phyloP scores from a whole-genome alignment of 1,140 invertebrate species.

The Drosophila navojoa region DNA sequence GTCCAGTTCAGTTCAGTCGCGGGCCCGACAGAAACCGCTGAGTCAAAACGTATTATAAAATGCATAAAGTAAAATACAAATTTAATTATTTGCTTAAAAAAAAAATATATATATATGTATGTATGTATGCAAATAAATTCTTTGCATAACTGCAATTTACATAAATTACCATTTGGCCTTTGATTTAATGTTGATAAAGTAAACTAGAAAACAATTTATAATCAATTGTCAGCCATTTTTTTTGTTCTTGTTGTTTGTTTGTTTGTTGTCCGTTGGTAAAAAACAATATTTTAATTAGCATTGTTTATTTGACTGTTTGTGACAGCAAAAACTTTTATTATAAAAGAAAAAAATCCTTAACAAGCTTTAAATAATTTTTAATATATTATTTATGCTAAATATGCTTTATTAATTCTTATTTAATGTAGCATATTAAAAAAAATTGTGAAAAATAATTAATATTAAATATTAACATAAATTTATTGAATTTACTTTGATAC shows the following conservation, averaged over 20 bases:
- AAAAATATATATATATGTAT: not conserved
- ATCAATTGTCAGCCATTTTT: conserved; percentile 1
- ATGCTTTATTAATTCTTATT: not conserved
- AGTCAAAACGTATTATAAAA: conserved; percentile 25
- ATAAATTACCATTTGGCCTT: conserved; percentile 20
- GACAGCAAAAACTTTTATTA: too few species aligned
- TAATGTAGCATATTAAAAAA: not conserved
- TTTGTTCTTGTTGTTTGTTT: conserved; percentile 1
- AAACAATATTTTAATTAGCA: conserved; percentile 15
- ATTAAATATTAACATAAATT: not conserved
- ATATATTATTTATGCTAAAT: not conserved
- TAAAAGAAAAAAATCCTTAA: too few species aligned
- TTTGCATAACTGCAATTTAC: not conserved
- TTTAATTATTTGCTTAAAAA: not conserved
- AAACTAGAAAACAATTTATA: conserved; percentile 31
- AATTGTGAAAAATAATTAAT: not conserved
- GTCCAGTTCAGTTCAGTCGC: not conserved
- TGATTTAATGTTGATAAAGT: conserved; percentile 19
- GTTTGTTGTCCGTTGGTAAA: not conserved
- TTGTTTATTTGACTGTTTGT: conserved; percentile 10
- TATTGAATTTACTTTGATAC: too few species aligned
- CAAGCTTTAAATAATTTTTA: not conserved
- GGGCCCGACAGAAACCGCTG: conserved; percentile 17
- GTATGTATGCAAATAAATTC: not conserved
- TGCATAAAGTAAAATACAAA: conserved; percentile 1